phyloP scores from a whole-genome alignment of 2,888 invertebrate species.

The Chelonus formosanus region DNA sequence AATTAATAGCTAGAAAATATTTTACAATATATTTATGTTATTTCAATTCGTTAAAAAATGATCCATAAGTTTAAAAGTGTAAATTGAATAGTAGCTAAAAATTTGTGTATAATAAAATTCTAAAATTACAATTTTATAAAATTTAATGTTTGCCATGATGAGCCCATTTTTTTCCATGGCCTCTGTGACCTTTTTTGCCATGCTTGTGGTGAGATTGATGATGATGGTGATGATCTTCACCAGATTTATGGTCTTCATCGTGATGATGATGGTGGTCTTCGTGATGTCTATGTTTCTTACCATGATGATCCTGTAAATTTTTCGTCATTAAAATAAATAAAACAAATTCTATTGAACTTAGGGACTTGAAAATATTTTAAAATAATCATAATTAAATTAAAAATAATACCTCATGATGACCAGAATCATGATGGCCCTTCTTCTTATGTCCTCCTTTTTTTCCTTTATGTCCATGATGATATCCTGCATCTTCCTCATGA shows the following conservation, averaged over 20 bases:
- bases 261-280: constrained; percentile 68
- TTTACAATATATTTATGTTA: too few relatives aligned
- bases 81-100: too few relatives aligned
- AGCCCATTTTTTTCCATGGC: constrained; percentile 69
- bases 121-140: too few relatives aligned
- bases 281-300: constrained; percentile 68
- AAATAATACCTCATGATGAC: constrained; percentile 48
- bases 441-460: constrained; percentile 69
- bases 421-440: constrained; percentile 65
- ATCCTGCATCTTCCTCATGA: constrained; percentile 73
- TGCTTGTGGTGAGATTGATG: constrained; percentile 66
- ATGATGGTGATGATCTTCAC: constrained; percentile 69
- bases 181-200: constrained; percentile 65
- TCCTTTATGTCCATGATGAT: constrained; percentile 68
- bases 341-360: too few relatives aligned
- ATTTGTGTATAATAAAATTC: too few relatives aligned
- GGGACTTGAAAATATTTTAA: neutral
- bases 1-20: neutral
- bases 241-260: constrained; percentile 69
- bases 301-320: constrained; percentile 64
- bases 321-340: too few relatives aligned
- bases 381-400: neutral
- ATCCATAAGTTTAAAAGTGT: too few relatives aligned
- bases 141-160: constrained; percentile 58
- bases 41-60: too few relatives aligned